These are phyloP conservation scores for Schizopygopsis malacanthus DNA, from an alignment of 2,797 vertebrate genomes.

Conservation along the genomic window DNA sequence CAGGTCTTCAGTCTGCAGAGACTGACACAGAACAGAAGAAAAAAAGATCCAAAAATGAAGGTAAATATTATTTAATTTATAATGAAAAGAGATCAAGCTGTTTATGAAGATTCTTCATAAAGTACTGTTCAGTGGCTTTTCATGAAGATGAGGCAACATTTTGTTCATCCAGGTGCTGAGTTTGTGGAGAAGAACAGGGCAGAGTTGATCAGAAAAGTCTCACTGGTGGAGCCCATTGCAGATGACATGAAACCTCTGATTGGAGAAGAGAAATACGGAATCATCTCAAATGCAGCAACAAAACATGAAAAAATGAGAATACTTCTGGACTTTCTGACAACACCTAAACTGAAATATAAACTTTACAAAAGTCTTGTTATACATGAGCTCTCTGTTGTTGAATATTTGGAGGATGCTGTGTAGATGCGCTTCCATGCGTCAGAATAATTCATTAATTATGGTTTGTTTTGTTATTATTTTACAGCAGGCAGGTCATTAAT, in stretches of 20 bases:
- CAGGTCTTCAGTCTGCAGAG: too few relatives aligned
- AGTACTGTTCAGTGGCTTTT: background rate
- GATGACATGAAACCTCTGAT: background rate
- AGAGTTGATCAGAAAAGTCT: background rate
- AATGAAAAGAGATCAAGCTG: too few relatives aligned
- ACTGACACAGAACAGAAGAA: too few relatives aligned
- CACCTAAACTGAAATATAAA: background rate
- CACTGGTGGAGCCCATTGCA: slow-evolving; percentile 2
- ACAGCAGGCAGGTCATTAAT: too few relatives aligned
- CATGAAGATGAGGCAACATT: background rate
- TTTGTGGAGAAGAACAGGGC: background rate
- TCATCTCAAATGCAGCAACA: background rate
- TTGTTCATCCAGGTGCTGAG: background rate
- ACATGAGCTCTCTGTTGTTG: background rate
- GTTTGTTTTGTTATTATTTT: too few relatives aligned
- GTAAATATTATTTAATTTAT: too few relatives aligned
- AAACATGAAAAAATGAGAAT: background rate
- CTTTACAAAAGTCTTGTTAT: background rate
- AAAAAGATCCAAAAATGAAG: too few relatives aligned
- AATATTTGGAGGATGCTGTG: background rate
- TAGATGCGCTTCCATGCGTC: background rate
- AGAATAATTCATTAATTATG: too few relatives aligned
- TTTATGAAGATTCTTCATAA: background rate
- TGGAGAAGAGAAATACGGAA: background rate
- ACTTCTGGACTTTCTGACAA: background rate